These are phyloP conservation scores for Mizuhopecten yessoensis DNA, from an alignment of 1,140 invertebrate genomes.

Conservation along the genomic window DNA sequence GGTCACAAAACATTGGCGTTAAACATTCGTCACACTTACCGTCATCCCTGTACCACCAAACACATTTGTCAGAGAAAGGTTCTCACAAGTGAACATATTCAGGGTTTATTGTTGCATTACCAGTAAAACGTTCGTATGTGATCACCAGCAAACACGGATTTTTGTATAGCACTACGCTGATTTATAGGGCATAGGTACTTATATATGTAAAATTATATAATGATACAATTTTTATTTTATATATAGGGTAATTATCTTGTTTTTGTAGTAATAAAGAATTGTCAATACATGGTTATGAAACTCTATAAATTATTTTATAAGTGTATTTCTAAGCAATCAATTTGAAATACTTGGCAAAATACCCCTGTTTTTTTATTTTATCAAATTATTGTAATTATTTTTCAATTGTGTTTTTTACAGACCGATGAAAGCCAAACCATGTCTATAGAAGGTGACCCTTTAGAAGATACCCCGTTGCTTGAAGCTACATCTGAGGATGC, in stretches of 20 bases:
- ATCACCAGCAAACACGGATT: not conserved
- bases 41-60: not conserved
- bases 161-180: not conserved
- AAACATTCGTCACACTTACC: not conserved
- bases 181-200: not conserved
- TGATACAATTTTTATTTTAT: not conserved
- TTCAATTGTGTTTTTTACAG: slow-evolving; percentile 5
- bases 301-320: not conserved
- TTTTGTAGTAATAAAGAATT: not conserved
- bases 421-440: slow-evolving; percentile 6
- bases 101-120: not conserved
- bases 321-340: slow-evolving; percentile 11
- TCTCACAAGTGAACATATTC: not conserved
- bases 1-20: not conserved
- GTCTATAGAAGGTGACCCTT: not conserved
- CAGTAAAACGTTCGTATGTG: not conserved
- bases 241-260: not conserved
- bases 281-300: not conserved
- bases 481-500: not conserved
- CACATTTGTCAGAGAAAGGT: not conserved
- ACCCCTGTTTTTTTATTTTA: slow-evolving; percentile 31
- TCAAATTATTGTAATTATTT: slow-evolving; percentile 21
- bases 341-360: not conserved
- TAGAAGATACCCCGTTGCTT: not conserved
- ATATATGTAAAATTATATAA: not conserved